These are phyloP conservation scores for Cyrtodaria siliqua DNA, from an alignment of 2,888 invertebrate species.

Conservation along the genomic window DNA sequence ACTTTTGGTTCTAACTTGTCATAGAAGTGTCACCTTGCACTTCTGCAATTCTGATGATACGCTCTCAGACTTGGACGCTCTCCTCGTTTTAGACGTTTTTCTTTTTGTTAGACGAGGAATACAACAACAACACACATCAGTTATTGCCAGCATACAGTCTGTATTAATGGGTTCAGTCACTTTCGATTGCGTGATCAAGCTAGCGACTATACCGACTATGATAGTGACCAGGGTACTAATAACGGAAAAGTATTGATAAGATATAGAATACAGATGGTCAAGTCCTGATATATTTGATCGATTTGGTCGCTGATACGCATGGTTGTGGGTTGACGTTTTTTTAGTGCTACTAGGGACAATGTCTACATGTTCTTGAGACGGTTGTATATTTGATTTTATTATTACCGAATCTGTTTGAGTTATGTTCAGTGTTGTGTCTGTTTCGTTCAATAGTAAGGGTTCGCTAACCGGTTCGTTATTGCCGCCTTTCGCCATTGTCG, in stretches of 20 bases:
- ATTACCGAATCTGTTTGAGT: background rate
- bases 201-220: constrained; percentile 8
- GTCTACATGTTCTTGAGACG: background rate
- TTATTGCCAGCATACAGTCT: too few species aligned
- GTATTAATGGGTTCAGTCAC: constrained; percentile 1
- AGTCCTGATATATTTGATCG: background rate
- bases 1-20: too few species aligned
- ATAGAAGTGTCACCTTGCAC: too few species aligned
- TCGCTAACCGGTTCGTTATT: background rate
- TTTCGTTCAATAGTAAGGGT: background rate
- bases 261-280: constrained; percentile 20
- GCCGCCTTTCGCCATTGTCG: too few species aligned
- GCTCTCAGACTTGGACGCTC: too few species aligned
- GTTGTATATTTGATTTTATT: background rate
- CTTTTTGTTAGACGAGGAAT: too few species aligned
- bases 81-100: too few species aligned
- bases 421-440: background rate
- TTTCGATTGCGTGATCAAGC: constrained; percentile 18
- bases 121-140: too few species aligned
- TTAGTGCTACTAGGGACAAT: too few species aligned
- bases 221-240: constrained; percentile 21
- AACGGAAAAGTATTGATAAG: constrained; percentile 26
- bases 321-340: too few species aligned
- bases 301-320: too few species aligned
- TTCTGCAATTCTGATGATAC: too few species aligned